These are phyloP conservation scores for Condylostylus longicornis DNA, from an alignment of 1,140 invertebrate species.

Conservation along the genomic window DNA sequence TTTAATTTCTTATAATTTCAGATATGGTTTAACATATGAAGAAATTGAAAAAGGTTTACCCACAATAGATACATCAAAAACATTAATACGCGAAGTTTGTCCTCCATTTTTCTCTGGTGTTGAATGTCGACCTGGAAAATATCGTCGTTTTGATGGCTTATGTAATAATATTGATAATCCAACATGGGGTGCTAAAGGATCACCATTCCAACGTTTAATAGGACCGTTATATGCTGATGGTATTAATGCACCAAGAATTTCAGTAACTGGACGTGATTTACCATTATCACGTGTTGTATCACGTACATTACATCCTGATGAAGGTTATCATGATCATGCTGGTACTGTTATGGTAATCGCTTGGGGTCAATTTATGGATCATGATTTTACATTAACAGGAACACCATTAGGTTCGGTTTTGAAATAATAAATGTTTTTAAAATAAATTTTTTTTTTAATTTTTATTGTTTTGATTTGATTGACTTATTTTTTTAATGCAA, in stretches of 20 bases:
- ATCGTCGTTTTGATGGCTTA: conserved; percentile 73
- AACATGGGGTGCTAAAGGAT: conserved; percentile 74
- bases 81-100: conserved; percentile 71
- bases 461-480: not conserved
- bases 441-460: not conserved
- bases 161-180: conserved; percentile 87
- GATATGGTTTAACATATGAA: conserved; percentile 68
- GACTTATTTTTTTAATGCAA: too few species aligned
- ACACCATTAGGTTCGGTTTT: conserved; percentile 55
- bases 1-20: conserved; percentile 23
- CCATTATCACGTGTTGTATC: conserved; percentile 73
- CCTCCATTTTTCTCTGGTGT: conserved; percentile 75
- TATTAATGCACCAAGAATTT: conserved; percentile 63
- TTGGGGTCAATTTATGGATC: conserved; percentile 91
- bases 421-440: not conserved
- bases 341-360: conserved; percentile 85
- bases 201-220: conserved; percentile 66
- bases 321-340: conserved; percentile 84
- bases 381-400: conserved; percentile 78
- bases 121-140: conserved; percentile 78
- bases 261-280: conserved; percentile 50
- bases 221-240: conserved; percentile 65
- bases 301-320: conserved; percentile 77
- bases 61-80: conserved; percentile 77
- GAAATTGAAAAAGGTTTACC: conserved; percentile 78